phyloP scores from a whole-genome alignment of 2,113 vertebrate species.

The Triplophysa rosa region DNA sequence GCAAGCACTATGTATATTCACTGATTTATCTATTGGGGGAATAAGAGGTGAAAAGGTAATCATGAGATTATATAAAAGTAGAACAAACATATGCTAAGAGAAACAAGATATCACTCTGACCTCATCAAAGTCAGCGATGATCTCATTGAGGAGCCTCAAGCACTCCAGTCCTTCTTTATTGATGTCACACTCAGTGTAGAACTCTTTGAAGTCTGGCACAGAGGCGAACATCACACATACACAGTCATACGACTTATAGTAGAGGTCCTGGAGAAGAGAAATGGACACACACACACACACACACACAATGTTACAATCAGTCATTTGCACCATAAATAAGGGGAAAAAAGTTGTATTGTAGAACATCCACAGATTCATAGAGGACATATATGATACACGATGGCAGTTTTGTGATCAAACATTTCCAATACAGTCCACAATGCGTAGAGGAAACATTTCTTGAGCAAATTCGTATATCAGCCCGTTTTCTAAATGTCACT shows the following conservation, averaged over 20 bases:
- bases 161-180: constrained; percentile 99
- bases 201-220: constrained; percentile 96
- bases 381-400: not conserved
- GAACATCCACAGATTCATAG: not conserved
- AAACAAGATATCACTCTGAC: constrained; percentile 64
- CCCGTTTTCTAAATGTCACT: not conserved
- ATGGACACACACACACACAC: constrained; percentile 8
- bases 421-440: too few relatives aligned
- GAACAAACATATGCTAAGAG: not conserved
- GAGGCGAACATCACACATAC: constrained; percentile 99
- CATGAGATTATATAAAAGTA: not conserved
- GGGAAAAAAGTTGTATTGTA: not conserved
- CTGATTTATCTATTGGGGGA: not conserved
- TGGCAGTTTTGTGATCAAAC: not conserved
- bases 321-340: not conserved
- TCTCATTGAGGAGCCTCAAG: constrained; percentile 93
- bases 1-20: not conserved
- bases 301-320: not conserved
- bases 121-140: constrained; percentile 98
- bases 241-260: constrained; percentile 97
- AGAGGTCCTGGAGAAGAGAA: constrained; percentile 83
- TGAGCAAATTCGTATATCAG: not conserved
- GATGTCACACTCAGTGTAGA: constrained; percentile 97
- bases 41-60: not conserved
- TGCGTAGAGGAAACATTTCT: not conserved